Evolutionary conservation across 2,113 vertebrate species (phyloP), one percentile per base, ranked within the genome.

Genomic region (Macaca nemestrina): DNA sequence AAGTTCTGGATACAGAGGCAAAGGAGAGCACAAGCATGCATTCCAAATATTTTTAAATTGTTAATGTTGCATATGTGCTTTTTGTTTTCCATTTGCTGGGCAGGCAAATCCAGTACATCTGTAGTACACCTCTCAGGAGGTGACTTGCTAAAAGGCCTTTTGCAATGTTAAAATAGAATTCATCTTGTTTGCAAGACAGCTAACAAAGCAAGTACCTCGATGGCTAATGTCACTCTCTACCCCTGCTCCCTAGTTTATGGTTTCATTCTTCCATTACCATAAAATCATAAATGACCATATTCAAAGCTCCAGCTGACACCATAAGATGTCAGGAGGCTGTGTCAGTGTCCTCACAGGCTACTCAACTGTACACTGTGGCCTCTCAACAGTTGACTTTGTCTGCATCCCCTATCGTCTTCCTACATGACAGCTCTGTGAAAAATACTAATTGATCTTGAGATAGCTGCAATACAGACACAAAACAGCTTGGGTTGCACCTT

Each of bases 361-460:
- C 64, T 85, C 5, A 75, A 5, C 8, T 52, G 18, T 23, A 59
- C 1, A 5, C 43, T 1, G 0, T 25, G 78, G 12, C 30, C 59
- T 87, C 6, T 5, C 5, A 23, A 40, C 1, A 0, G 12, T 38
- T 45, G 64, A 80, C 55, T 72, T 92, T 64, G 23, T 61, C 55
- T n/a, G 6, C 30, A 35, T 84, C 25, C 79, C 76, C 35, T 85
- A 10, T 10, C 61, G 38, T 45, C 48, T 80, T 80, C 93, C 86
- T 68, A 55, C 38, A 61, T 0, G 20, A 50, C 45, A 92, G 18
- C 52, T 88, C 83, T 81, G 55, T 64, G 81, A 92, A 95, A 97
- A 97, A 61, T 25, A 14, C 70, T 92, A 92, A 92, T 52, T 93
- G 92, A 90, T 95, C 80, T 43, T 93, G 70, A 85, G 92, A 61